Evolutionary conservation across 2,888 invertebrate species (phyloP).

Genomic region (Dendrolimus houi): DNA sequence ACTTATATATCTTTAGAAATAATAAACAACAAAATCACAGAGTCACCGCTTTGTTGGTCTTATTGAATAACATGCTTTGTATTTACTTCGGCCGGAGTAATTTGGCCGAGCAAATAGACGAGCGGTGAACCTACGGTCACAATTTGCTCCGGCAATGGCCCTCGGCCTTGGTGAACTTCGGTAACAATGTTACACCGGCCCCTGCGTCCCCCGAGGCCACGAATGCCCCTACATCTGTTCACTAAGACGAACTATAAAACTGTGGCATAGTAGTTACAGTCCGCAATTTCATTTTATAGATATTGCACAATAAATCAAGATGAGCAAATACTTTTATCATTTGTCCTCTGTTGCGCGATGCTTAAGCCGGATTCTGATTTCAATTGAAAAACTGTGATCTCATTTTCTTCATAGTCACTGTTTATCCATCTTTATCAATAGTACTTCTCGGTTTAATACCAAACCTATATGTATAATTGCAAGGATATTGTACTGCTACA

Average conservation of each 20-base stretch:
- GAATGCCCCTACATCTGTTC: conserved; percentile 64
- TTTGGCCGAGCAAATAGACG: conserved; percentile 55
- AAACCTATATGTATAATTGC: conserved; percentile 20
- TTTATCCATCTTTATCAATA: conserved; percentile 27
- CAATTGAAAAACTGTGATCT: conserved; percentile 46
- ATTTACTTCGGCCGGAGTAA: conserved; percentile 52
- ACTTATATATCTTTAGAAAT: conserved; percentile 39
- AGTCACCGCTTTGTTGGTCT: conserved; percentile 28
- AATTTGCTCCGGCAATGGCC: conserved; percentile 57
- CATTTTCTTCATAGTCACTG: conserved; percentile 38
- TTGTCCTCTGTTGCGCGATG: conserved; percentile 36
- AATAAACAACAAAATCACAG: conserved; percentile 21
- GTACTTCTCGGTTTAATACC: conserved; percentile 32
- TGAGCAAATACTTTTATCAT: conserved; percentile 34
- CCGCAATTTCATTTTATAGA: conserved; percentile 58
- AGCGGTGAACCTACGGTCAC: conserved; percentile 59
- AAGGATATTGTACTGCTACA: no score
- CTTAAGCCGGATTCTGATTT: conserved; percentile 27
- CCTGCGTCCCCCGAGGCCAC: conserved; percentile 55
- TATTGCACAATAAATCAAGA: conserved; percentile 53
- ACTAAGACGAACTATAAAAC: conserved; percentile 53
- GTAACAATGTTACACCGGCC: conserved; percentile 64
- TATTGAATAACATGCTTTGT: conserved; percentile 51
- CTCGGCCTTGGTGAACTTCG: conserved; percentile 60
- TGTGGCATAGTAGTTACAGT: conserved; percentile 49